These are phyloP conservation scores for Eupleurogrammus muticus DNA, from an alignment of 2,797 vertebrate genomes.

Conservation along the genomic window DNA sequence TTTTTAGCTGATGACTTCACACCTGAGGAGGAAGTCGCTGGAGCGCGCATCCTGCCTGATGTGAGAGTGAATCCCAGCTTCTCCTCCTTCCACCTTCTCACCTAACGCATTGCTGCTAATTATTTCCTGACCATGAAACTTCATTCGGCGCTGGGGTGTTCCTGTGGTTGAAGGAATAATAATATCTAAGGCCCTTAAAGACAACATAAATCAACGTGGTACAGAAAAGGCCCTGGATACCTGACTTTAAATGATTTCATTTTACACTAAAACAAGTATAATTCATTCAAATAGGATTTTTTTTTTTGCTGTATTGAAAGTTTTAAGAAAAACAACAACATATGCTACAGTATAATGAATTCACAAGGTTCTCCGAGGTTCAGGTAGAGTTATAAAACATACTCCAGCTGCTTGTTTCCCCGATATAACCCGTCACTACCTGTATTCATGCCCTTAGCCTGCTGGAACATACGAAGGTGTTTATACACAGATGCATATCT, in stretches of 20 bases:
- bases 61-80: constrained; percentile 27
- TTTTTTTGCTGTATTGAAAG: background rate
- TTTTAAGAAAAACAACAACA: background rate
- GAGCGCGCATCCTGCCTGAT: constrained; percentile 40
- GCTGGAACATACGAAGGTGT: background rate
- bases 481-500: constrained; percentile 3
- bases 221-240: too few relatives aligned
- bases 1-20: constrained; percentile 59
- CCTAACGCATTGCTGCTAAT: constrained; percentile 18
- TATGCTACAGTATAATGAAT: background rate
- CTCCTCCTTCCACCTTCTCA: constrained; percentile 12
- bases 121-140: constrained; percentile 29
- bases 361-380: background rate
- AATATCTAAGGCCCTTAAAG: background rate
- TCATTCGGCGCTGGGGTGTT: background rate
- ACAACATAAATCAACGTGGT: too few relatives aligned
- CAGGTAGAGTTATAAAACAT: constrained; percentile 2
- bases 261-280: background rate
- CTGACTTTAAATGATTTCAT: too few relatives aligned
- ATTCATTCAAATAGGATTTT: background rate
- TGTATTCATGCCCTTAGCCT: constrained; percentile 22
- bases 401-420: constrained; percentile 8
- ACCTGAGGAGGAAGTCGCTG: constrained; percentile 42
- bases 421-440: constrained; percentile 43
- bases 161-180: background rate